phyloP scores from a whole-genome alignment of 2,113 vertebrate species.

The Catharus minimus region DNA sequence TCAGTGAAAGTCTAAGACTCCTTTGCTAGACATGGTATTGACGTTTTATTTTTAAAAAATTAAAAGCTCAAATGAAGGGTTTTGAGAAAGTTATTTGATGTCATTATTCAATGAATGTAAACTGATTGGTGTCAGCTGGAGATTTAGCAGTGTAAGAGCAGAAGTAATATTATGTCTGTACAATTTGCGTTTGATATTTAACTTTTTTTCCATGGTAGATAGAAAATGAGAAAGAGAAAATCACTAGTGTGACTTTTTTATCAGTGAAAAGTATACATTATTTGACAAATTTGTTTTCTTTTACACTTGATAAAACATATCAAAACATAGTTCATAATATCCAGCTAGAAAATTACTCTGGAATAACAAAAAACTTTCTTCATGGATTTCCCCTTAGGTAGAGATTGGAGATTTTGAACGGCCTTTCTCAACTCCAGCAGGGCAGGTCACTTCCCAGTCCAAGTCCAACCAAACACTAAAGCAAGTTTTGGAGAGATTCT shows the following conservation, averaged over 20 bases:
- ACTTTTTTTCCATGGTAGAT: background rate
- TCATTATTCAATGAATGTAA: background rate
- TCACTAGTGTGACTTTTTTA: background rate
- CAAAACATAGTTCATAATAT: background rate
- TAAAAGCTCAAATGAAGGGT: background rate
- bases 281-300: background rate
- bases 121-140: background rate
- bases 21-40: background rate
- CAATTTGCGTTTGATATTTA: background rate
- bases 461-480: slow-evolving; percentile 90
- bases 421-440: slow-evolving; percentile 83
- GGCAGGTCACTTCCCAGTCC: slow-evolving; percentile 78
- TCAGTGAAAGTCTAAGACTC: background rate
- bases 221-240: background rate
- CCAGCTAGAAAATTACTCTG: background rate
- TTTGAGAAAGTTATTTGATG: background rate
- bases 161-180: background rate
- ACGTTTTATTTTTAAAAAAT: background rate
- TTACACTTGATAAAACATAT: background rate
- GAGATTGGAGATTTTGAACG: slow-evolving; percentile 95
- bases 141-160: background rate
- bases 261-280: background rate
- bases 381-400: slow-evolving; percentile 73
- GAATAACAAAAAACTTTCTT: background rate
- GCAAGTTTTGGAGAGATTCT: slow-evolving; percentile 92